These are phyloP conservation scores for Drosophila rellima DNA, from an alignment of 2,888 invertebrate genomes.

Conservation along the genomic window DNA sequence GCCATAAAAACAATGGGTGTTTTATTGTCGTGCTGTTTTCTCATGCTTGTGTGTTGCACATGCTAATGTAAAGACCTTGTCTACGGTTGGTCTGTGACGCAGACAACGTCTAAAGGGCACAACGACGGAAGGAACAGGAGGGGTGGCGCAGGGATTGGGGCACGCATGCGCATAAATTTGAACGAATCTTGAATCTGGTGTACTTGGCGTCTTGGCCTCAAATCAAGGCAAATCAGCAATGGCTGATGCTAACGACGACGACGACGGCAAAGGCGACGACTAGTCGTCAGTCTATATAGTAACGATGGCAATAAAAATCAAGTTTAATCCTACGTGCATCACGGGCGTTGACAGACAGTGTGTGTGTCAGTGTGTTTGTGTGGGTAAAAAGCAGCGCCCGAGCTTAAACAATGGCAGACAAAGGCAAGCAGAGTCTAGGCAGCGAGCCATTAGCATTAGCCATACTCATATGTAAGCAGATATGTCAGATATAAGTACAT, in stretches of 20 bases:
- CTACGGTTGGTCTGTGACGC: slow-evolving; percentile 19
- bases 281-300: slow-evolving; percentile 65
- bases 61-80: slow-evolving; percentile 23
- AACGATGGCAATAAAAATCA: slow-evolving; percentile 79
- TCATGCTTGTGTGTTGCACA: background rate
- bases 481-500: slow-evolving; percentile 35
- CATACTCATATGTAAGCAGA: slow-evolving; percentile 49
- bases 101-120: slow-evolving; percentile 30
- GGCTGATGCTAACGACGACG: slow-evolving; percentile 31
- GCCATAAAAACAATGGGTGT: background rate
- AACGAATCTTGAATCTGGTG: slow-evolving; percentile 46
- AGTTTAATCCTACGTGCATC: slow-evolving; percentile 81
- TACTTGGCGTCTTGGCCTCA: slow-evolving; percentile 63
- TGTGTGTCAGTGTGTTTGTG: slow-evolving; percentile 62
- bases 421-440: slow-evolving; percentile 38
- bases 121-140: background rate
- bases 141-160: slow-evolving; percentile 21
- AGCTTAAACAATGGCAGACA: slow-evolving; percentile 60
- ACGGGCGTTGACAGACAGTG: slow-evolving; percentile 73
- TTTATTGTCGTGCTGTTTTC: background rate
- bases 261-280: slow-evolving; percentile 27
- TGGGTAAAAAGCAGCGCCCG: slow-evolving; percentile 47
- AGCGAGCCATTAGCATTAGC: slow-evolving; percentile 64
- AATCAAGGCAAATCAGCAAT: slow-evolving; percentile 68
- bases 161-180: slow-evolving; percentile 74